These are phyloP conservation scores for Rotaria macrura DNA, from an alignment of 2,888 invertebrate genomes.

Conservation along the genomic window DNA sequence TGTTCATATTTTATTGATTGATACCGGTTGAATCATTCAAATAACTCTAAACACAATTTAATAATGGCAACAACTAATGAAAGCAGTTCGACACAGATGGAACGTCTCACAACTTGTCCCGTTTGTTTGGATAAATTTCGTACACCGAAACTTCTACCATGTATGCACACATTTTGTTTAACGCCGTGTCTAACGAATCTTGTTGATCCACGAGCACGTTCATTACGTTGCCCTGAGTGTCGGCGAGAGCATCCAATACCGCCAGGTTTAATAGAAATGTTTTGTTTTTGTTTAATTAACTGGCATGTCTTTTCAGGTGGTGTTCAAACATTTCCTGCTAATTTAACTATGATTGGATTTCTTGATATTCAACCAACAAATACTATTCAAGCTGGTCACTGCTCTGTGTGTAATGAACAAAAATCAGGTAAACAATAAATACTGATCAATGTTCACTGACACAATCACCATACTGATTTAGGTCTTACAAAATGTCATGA, in stretches of 20 bases:
- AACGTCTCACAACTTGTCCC: slow-evolving; percentile 91
- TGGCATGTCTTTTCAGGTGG: slow-evolving; percentile 55
- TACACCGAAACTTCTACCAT: slow-evolving; percentile 94
- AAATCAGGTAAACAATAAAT: slow-evolving; percentile 41
- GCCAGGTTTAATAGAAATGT: slow-evolving; percentile 54
- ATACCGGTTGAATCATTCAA: no score
- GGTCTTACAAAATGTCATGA: slow-evolving; percentile 64
- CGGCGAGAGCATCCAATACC: slow-evolving; percentile 90
- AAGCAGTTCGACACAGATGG: slow-evolving; percentile 46
- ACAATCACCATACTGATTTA: slow-evolving; percentile 37
- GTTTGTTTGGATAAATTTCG: slow-evolving; percentile 92
- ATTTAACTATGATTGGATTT: slow-evolving; percentile 85
- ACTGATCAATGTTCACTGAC: no score
- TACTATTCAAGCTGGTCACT: slow-evolving; percentile 36
- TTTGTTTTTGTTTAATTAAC: no score
- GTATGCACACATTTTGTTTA: slow-evolving; percentile 98
- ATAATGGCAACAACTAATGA: background rate
- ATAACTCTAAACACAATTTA: background rate
- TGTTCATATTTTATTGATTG: background rate
- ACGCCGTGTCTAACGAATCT: slow-evolving; percentile 82
- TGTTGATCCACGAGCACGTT: slow-evolving; percentile 58
- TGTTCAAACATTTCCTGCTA: slow-evolving; percentile 83
- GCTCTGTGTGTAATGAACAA: slow-evolving; percentile 16
- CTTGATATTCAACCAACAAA: slow-evolving; percentile 84
- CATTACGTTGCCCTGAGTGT: slow-evolving; percentile 95